A percentile compares a stretch with the other conserved stretches of the same genome.
Conservation (phyloP, 2,113 vertebrate species). For the Dasyurus viverrinus region DNA sequence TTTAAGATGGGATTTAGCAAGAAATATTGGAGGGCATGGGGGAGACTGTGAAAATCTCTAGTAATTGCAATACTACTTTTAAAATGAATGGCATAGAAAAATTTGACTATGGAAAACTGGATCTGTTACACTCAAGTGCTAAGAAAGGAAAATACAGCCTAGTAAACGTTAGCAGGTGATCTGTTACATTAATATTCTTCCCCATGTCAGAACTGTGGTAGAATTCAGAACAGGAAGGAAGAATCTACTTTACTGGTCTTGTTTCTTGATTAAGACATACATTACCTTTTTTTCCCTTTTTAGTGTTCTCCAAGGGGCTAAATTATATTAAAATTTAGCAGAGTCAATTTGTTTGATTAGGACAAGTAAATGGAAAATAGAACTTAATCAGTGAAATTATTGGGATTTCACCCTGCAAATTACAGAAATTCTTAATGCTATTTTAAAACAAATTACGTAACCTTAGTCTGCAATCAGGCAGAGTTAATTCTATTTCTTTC, state of each 20-base stretch:
- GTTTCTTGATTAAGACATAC: slow-evolving; percentile 62
- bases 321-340: slow-evolving; percentile 69
- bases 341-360: slow-evolving; percentile 72
- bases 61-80: not conserved
- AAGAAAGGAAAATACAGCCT: slow-evolving; percentile 21
- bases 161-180: slow-evolving; percentile 19
- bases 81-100: slow-evolving; percentile 1
- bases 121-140: slow-evolving; percentile 4
- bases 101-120: not conserved
- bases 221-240: slow-evolving; percentile 35
- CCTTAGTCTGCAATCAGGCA: slow-evolving; percentile 60
- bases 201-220: not conserved
- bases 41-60: not conserved
- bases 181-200: slow-evolving; percentile 52
- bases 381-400: slow-evolving; percentile 74
- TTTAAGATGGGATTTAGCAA: not conserved
- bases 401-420: slow-evolving; percentile 66
- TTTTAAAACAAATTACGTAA: slow-evolving; percentile 70
- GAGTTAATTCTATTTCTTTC: slow-evolving; percentile 62
- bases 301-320: slow-evolving; percentile 57
- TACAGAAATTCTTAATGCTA: slow-evolving; percentile 63
- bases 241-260: slow-evolving; percentile 44
- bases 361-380: slow-evolving; percentile 70
- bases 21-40: not conserved
- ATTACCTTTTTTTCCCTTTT: slow-evolving; percentile 45